phyloP scores from a whole-genome alignment of 2,113 vertebrate genomes.

The Seriola rivoliana region DNA sequence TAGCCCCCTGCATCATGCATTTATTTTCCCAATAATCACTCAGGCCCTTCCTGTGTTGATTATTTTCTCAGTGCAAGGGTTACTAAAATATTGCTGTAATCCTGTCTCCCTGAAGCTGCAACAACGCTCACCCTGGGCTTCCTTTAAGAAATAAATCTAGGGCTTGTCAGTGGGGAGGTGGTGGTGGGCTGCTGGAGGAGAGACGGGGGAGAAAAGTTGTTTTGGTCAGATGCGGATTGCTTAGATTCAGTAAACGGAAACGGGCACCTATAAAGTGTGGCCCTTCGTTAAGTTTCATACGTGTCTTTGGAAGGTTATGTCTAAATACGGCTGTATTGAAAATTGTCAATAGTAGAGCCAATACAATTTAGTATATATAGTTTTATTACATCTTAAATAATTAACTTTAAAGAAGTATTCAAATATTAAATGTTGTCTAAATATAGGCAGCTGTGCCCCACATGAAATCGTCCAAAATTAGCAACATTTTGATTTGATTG shows the following conservation, averaged over 20 bases:
- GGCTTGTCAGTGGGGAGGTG: conserved; percentile 60
- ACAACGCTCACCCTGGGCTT: conserved; percentile 56
- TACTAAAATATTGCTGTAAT: conserved; percentile 82
- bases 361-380: background rate
- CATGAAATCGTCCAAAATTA: background rate
- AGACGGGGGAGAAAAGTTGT: conserved; percentile 25
- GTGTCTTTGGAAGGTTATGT: background rate
- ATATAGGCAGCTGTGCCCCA: background rate
- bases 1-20: conserved; percentile 71
- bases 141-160: conserved; percentile 68
- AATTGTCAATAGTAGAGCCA: too few relatives aligned
- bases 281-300: conserved; percentile 46
- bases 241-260: conserved; percentile 59
- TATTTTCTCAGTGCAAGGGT: conserved; percentile 79
- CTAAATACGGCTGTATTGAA: background rate
- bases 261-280: conserved; percentile 43
- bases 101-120: conserved; percentile 64
- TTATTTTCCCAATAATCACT: conserved; percentile 75
- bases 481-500: background rate
- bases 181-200: conserved; percentile 11
- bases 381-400: background rate
- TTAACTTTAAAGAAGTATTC: background rate
- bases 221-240: conserved; percentile 47
- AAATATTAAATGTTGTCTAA: background rate
- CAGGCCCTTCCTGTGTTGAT: conserved; percentile 69